Percentiles rank a stretch among this genome's conserved stretches.
Conservation (phyloP, 2,113 vertebrate genomes). For the Gambusia holbrooki region DNA sequence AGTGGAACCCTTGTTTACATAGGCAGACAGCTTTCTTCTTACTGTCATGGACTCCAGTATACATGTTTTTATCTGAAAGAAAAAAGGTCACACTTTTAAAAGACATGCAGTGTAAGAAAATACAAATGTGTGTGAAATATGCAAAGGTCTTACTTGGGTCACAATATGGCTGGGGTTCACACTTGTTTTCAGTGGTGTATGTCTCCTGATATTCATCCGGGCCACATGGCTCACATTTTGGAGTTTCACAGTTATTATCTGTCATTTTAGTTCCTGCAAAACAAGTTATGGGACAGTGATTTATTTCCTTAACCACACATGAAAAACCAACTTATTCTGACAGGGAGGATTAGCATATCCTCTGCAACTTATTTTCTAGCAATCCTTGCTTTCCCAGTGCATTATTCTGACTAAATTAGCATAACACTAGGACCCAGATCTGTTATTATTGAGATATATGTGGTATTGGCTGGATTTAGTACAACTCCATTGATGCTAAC, state of each 20-base stretch:
- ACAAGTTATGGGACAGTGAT: neutral
- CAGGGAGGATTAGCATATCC: neutral
- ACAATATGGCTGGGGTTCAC: slow-evolving; percentile 69
- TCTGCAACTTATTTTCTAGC: neutral
- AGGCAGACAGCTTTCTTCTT: neutral
- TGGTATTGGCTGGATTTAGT: neutral
- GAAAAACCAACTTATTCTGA: neutral
- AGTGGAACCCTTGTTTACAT: slow-evolving; percentile 69
- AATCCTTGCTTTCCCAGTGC: neutral
- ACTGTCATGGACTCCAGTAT: fast-evolving
- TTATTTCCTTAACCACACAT: neutral
- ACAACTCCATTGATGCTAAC: neutral
- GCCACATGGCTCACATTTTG: slow-evolving; percentile 51
- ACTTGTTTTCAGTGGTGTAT: neutral
- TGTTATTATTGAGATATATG: neutral
- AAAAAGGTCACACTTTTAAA: neutral
- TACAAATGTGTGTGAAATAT: neutral
- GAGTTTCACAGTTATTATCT: neutral
- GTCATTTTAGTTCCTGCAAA: slow-evolving; percentile 56
- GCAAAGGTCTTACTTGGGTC: slow-evolving; percentile 70
- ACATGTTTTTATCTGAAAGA: slow-evolving; percentile 70
- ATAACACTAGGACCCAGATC: neutral
- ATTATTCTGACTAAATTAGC: neutral
- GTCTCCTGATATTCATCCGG: slow-evolving; percentile 52
- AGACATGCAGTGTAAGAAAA: neutral